These are phyloP conservation scores for Semaprochilodus insignis DNA, from an alignment of 2,797 vertebrate species.

Conservation along the genomic window DNA sequence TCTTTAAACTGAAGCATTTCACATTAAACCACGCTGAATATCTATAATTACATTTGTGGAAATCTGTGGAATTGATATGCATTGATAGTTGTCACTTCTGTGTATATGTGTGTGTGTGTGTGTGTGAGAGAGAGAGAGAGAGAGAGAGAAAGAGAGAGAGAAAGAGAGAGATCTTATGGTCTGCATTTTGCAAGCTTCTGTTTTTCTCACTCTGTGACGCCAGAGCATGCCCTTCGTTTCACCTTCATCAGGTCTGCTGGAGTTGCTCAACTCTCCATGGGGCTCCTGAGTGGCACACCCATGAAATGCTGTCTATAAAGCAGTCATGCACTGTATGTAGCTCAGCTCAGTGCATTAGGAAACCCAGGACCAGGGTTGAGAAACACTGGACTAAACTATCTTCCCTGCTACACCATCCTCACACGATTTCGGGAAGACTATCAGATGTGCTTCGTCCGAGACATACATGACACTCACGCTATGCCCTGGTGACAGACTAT, in stretches of 20 bases:
- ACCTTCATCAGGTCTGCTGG: not conserved
- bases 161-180: not conserved
- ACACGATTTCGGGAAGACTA: too few relatives aligned
- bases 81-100: too few relatives aligned
- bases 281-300: conserved; percentile 5
- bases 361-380: too few relatives aligned
- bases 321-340: conserved; percentile 1
- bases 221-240: not conserved
- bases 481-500: too few relatives aligned
- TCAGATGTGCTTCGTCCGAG: too few relatives aligned
- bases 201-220: conserved; percentile 1
- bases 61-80: too few relatives aligned
- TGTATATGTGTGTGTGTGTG: not conserved
- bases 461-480: too few relatives aligned
- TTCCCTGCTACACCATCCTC: too few relatives aligned
- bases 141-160: not conserved
- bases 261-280: not conserved
- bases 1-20: too few relatives aligned
- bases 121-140: not conserved
- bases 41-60: too few relatives aligned
- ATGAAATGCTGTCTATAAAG: conserved; percentile 11
- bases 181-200: conserved; percentile 1
- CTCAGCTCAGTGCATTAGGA: not conserved
- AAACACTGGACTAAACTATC: too few relatives aligned
- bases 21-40: too few relatives aligned